phyloP scores from a whole-genome alignment of 2,113 vertebrate species.

The Argyrosomus japonicus region DNA sequence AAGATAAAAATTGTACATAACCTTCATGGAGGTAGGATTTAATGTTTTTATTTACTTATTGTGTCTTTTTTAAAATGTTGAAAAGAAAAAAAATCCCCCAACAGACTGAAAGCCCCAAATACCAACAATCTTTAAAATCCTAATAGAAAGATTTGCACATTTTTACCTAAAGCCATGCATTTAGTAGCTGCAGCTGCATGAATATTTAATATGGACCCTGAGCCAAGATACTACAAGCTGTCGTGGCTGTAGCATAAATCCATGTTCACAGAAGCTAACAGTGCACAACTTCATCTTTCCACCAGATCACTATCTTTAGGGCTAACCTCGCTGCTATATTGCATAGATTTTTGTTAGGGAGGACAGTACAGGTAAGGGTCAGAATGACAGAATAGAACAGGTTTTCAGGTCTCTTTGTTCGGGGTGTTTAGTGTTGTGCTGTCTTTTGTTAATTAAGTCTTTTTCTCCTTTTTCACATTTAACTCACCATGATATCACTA shows the following conservation, averaged over 20 bases:
- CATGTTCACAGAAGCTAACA: neutral
- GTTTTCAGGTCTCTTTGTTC: neutral
- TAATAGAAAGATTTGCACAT: neutral
- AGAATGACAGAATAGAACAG: no score
- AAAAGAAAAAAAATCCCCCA: neutral
- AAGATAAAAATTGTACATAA: no score
- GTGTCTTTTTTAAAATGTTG: neutral
- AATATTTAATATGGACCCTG: slow-evolving; percentile 28
- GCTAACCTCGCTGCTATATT: no score
- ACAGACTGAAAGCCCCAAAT: neutral
- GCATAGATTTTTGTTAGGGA: no score
- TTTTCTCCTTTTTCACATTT: no score
- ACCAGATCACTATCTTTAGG: no score
- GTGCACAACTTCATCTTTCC: neutral
- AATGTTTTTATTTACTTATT: neutral
- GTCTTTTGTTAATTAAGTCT: neutral
- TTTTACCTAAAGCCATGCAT: slow-evolving; percentile 13
- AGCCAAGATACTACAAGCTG: neutral
- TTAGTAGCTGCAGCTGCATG: slow-evolving; percentile 10
- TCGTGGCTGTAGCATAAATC: neutral
- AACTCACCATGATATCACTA: no score
- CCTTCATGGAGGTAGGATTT: no score
- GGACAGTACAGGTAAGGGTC: no score
- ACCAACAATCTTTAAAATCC: neutral
- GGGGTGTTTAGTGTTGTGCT: neutral